phyloP scores from a whole-genome alignment of 2,888 invertebrate genomes.

The Blomia tropicalis region DNA sequence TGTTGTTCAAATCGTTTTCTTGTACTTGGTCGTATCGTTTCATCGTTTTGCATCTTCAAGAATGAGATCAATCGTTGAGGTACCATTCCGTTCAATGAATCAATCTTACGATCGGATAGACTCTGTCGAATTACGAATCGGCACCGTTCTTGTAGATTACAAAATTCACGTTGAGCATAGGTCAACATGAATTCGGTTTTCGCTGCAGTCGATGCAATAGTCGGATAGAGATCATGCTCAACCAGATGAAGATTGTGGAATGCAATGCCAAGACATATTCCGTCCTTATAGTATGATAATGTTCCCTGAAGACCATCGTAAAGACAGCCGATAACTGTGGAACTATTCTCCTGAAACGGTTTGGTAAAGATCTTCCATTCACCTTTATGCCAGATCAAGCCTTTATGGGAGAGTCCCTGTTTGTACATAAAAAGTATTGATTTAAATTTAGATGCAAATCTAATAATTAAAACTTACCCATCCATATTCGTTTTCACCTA shows the following conservation, averaged over 20 bases:
- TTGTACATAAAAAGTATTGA: background rate
- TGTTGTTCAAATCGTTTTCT: too few relatives aligned
- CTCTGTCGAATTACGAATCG: background rate
- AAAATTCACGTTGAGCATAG: constrained; percentile 46
- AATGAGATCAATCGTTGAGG: background rate
- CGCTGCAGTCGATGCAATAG: constrained; percentile 54
- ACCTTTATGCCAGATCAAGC: constrained; percentile 51
- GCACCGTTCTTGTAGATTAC: constrained; percentile 48
- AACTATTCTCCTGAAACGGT: constrained; percentile 52
- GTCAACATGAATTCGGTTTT: constrained; percentile 55
- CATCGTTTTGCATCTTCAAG: background rate
- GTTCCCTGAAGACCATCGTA: constrained; percentile 54
- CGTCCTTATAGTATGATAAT: constrained; percentile 53
- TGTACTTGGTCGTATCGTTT: too few relatives aligned
- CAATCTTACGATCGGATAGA: too few relatives aligned
- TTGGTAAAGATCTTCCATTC: constrained; percentile 47
- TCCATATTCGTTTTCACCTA: constrained; percentile 52
- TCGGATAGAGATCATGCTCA: constrained; percentile 49
- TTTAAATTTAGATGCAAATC: background rate
- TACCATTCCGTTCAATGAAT: too few relatives aligned
- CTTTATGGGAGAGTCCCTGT: constrained; percentile 48
- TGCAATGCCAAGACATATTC: constrained; percentile 50
- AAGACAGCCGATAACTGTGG: constrained; percentile 50
- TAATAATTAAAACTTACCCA: constrained; percentile 32
- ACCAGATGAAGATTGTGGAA: constrained; percentile 47